Evolutionary conservation across 2,113 vertebrate genomes (phyloP), one percentile per base, ranked within the genome.

Genomic region (Cochlearius cochlearius): DNA sequence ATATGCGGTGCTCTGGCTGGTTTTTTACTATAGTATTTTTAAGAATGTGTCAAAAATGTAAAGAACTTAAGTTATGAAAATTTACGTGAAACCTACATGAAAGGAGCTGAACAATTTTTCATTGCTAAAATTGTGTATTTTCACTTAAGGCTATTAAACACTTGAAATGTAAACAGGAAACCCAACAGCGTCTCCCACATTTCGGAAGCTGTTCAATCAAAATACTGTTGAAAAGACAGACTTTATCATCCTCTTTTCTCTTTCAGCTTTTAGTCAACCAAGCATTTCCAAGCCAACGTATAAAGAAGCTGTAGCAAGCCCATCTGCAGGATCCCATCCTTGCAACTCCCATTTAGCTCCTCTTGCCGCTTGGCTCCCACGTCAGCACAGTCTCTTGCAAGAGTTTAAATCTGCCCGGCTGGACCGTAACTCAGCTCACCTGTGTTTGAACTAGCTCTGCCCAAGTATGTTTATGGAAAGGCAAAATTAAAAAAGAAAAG

Each of bases 131-230:
- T 59, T 80, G 47, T 25, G 30, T 72, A 63, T 81, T 90, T 96
- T 75, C 63, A 91, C 56, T 47, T 81, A 39, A 49, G 43, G 36
- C 68, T 95, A 86, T 93, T 94, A 90, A 94, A 25, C 4, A 50
- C 62, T 91, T 76, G 67, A 85, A 94, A 97, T 29, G 25, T 68
- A 94, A 96, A 95, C 82, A 92, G 75, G 89, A 96, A 97, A 94
- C 30, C 36, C 75, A 97, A 63, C 7, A 93, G 59, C 74, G 95
- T 89, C 27, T 85, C 53, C 56, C 38, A 88, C 29, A 53, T 92
- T 97, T 92, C 32, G 0, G 86, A 91, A 92, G 39, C 18, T 89
- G n/a, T 43, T 94, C 29, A 60, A n/a, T 38, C 56, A 85, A 81
- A 78, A 86, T 30, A 63, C 39, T 80, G 84, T 45, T 45, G 39